Evolutionary conservation across 2,797 vertebrate species (phyloP), one percentile per base, ranked within the genome.

Genomic region (Iguana delicatissima): DNA sequence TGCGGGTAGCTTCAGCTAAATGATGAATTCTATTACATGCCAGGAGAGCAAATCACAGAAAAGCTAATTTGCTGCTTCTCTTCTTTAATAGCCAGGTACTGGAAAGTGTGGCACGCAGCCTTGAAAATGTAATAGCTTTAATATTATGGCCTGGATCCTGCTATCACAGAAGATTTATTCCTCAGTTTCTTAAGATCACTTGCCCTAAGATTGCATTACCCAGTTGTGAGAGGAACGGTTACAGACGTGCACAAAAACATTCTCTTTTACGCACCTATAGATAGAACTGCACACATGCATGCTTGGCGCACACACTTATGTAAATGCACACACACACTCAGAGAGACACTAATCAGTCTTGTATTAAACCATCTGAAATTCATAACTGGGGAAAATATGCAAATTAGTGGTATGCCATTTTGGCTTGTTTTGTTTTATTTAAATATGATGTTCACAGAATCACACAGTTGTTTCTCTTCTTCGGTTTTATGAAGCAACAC

Each of bases 41-140:
- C 32, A 87, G 74, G 67, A 91, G 52, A 93, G 85, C 72, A 89
- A 42, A 79, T 57, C n/a, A 91, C 18, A 86, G 20, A 88, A 4
- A 89, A 69, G 9, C 0, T 88, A 91, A 94, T 94, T 93, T 93
- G 76, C 87, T 67, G 72, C 26, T 94, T 93, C 93, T 92, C 14
- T 88, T 91, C 89, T 77, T 2, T 74, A 92, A 84, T 0, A 9
- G 1, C n/a, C 46, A 20, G 22, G 4, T 86, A 57, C 79, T 72
- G 92, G 89, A 91, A 94, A 94, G 22, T 87, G 86, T 55, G 35
- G 0, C 29, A 20, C 79, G 57, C 20, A 38, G 59, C 86, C 20
- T 86, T 89, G 18, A 6, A 46, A 90, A 88, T 62, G 85, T 69
- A 83, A 92, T 57, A 67, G 24, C 1, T 29, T 90, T 84, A 64